A percentile compares a stretch with the other conserved stretches of the same genome.
Evolutionary conservation across 2,797 vertebrate genomes (phyloP).

Genomic region (Eulemur albifrons): DNA sequence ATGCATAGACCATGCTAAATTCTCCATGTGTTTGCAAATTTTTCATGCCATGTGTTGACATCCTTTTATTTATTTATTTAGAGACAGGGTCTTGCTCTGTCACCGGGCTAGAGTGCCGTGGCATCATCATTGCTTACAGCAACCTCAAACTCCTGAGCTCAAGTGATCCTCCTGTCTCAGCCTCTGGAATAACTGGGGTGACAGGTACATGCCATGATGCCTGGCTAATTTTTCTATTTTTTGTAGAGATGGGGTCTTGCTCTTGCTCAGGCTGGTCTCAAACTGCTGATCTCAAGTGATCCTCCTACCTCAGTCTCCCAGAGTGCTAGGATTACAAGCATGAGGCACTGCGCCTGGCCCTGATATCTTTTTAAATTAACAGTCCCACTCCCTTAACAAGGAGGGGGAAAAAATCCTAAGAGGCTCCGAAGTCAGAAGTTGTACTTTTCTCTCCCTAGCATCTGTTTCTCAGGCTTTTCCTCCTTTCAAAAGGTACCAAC

Average conservation of each 20-base stretch:
- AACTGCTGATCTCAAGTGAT: neutral
- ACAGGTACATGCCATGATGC: neutral
- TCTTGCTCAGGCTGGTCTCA: neutral
- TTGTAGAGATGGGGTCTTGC: neutral
- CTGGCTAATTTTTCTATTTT: neutral
- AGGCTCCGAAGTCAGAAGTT: neutral
- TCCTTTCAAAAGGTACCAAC: neutral
- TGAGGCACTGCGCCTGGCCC: neutral
- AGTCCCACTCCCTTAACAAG: neutral
- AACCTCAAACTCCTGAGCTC: neutral
- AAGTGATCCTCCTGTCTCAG: neutral
- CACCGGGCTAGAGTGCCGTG: neutral
- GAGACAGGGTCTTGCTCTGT: neutral
- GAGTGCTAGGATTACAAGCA: neutral
- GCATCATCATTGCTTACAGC: neutral
- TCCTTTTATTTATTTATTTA: neutral
- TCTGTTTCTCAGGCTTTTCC: neutral
- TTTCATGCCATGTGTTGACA: neutral
- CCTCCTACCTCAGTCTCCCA: neutral
- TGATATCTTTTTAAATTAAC: conserved; percentile 1
- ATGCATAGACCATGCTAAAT: neutral
- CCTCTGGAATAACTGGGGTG: neutral
- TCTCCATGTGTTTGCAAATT: neutral
- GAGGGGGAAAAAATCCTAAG: neutral
- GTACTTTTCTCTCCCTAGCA: neutral